phyloP scores from a whole-genome alignment of 2,888 invertebrate species.

The Poecilobothrus nobilitatus region DNA sequence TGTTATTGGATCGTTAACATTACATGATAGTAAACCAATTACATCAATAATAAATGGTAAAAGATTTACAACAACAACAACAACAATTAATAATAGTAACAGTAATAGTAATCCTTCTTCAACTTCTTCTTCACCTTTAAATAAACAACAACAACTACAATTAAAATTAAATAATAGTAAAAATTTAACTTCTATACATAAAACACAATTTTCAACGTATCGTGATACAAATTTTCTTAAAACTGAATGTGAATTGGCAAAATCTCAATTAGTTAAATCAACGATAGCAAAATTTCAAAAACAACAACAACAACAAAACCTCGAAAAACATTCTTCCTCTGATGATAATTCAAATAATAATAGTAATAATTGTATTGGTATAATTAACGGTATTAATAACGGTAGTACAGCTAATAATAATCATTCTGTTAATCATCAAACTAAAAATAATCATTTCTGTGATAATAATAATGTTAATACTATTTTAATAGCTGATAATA shows the following conservation, averaged over 20 bases:
- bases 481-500: constrained; percentile 18
- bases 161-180: constrained; percentile 9
- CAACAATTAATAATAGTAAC: constrained; percentile 3
- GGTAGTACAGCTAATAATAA: constrained; percentile 13
- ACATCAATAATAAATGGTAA: neutral
- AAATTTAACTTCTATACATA: constrained; percentile 1
- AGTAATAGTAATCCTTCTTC: constrained; percentile 8
- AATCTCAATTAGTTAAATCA: constrained; percentile 34
- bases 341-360: constrained; percentile 16
- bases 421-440: constrained; percentile 15
- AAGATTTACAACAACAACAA: neutral
- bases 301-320: constrained; percentile 13
- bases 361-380: constrained; percentile 17
- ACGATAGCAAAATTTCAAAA: constrained; percentile 16
- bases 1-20: constrained; percentile 12
- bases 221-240: constrained; percentile 39
- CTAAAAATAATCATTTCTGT: constrained; percentile 11
- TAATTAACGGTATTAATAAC: constrained; percentile 15
- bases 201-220: constrained; percentile 7
- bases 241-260: constrained; percentile 41
- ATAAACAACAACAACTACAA: constrained; percentile 12
- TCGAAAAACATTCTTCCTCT: neutral
- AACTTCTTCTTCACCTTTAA: neutral
- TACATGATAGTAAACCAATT: constrained; percentile 7
- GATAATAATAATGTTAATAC: constrained; percentile 23